Evolutionary conservation across 2,113 vertebrate genomes (phyloP).

Genomic region (Saguinus imperator): DNA sequence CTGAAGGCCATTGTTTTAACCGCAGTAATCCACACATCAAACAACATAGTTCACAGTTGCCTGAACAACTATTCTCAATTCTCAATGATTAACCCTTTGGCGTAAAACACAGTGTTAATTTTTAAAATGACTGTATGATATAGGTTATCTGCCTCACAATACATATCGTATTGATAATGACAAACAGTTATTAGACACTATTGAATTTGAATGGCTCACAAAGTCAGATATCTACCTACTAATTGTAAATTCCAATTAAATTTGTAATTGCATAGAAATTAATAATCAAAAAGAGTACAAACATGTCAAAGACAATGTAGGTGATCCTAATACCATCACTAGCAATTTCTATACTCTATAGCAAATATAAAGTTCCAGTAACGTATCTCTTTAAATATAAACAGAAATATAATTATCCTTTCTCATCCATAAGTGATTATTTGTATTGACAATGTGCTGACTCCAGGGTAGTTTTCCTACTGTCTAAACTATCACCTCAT

Average conservation of each 20-base stretch:
- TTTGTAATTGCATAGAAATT: slow-evolving; percentile 51
- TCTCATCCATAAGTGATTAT: background rate
- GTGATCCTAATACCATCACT: slow-evolving; percentile 23
- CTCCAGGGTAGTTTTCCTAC: background rate
- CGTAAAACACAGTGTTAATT: slow-evolving; percentile 44
- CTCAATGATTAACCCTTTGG: slow-evolving; percentile 47
- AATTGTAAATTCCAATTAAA: slow-evolving; percentile 64
- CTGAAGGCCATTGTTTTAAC: slow-evolving; percentile 55
- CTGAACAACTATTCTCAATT: slow-evolving; percentile 14
- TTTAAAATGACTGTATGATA: slow-evolving; percentile 42
- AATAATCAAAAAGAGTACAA: slow-evolving; percentile 43
- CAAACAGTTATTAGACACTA: slow-evolving; percentile 51
- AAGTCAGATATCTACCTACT: slow-evolving; percentile 54
- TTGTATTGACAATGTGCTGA: background rate
- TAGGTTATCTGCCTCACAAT: slow-evolving; percentile 43
- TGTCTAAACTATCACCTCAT: background rate
- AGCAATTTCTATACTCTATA: slow-evolving; percentile 23
- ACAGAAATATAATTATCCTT: background rate
- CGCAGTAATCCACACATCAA: background rate
- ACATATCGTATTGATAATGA: slow-evolving; percentile 62
- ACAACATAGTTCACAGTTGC: background rate
- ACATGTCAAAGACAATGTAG: slow-evolving; percentile 53
- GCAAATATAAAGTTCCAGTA: background rate
- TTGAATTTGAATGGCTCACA: slow-evolving; percentile 57
- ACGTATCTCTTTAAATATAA: slow-evolving; percentile 23